Evolutionary conservation across 2,888 invertebrate genomes (phyloP), one percentile per base, ranked within the genome.

Genomic region (Phytoseiulus persimilis): DNA sequence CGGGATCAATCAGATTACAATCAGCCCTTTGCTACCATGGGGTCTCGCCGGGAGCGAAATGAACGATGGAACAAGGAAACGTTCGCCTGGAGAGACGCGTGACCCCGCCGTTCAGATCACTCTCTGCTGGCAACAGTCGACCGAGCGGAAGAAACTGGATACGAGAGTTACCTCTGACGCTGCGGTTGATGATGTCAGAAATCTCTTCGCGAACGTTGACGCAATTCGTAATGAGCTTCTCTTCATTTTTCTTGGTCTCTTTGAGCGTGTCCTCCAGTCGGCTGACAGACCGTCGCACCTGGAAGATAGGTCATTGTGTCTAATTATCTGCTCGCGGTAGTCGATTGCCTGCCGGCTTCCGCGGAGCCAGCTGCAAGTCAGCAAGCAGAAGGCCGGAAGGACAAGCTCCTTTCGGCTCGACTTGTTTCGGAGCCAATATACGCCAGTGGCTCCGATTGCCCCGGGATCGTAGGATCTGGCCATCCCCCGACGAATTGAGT

Each of bases 181-280:
- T 91, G 65, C 92, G 90, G 65, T 90, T 90, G 65, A 91, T 95
- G 91, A 97, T 96, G 93, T 98, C 98, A 91, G 97, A 97, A 89
- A 99, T 96, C 94, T 99, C 98, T 91, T 97, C 97, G 90, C 96
- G 95, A 5, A 98, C 97, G 90, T 96, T 95, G 90, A 95, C 95
- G 92, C 96, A 97, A 93, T 98, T 98, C 90, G 96, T 95, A 93
- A 97, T 96, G 90, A 99, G 94, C 91, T 95, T 96, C 90, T 95
- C 94, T 83, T 96, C 95, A 92, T 97, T 98, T 92, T 97, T 97
- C 93, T 97, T 97, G n/a, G 92, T 90, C 90, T 91, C 91, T 89
- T 95, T 94, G 91, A 97, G 93, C 45, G 96, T 95, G 92, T 98
- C 97, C 93, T 97, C 96, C 91, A 98, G 93, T 91, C 97, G 95